Conservation (phyloP, 2,888 invertebrate genomes). For the Pimpla rufipes region DNA sequence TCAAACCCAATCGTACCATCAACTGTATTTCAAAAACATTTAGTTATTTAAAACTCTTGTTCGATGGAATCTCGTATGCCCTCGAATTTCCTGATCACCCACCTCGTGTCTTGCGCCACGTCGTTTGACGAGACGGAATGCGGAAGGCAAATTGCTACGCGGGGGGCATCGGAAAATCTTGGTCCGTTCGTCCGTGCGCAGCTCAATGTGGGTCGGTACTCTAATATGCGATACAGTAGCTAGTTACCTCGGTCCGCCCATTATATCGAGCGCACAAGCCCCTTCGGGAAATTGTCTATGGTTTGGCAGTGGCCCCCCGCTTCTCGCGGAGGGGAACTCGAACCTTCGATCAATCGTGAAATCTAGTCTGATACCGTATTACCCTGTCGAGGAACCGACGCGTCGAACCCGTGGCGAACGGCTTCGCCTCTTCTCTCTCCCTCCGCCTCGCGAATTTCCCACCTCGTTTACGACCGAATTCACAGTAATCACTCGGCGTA, state of each 20-base stretch:
- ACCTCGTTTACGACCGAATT: conserved; percentile 51
- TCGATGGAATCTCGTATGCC: too few relatives aligned
- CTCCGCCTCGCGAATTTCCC: conserved; percentile 12
- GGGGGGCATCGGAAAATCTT: conserved; percentile 21
- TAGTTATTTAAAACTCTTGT: too few relatives aligned
- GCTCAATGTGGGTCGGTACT: conserved; percentile 32
- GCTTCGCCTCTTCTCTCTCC: conserved; percentile 34
- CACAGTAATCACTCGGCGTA: conserved; percentile 17
- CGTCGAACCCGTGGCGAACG: conserved; percentile 52
- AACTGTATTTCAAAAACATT: too few relatives aligned
- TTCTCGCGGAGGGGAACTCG: conserved; percentile 67
- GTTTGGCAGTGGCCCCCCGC: conserved; percentile 48
- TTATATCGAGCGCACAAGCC: conserved; percentile 82
- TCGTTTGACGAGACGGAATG: not conserved
- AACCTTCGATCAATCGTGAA: conserved; percentile 84
- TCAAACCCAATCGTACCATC: too few relatives aligned
- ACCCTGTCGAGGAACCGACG: conserved; percentile 66
- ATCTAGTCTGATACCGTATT: conserved; percentile 82
- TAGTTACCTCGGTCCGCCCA: conserved; percentile 78
- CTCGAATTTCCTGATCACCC: too few relatives aligned
- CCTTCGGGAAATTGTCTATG: conserved; percentile 84
- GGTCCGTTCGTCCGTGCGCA: not conserved
- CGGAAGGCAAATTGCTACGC: conserved; percentile 10
- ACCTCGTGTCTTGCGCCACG: too few relatives aligned
- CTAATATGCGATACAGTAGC: conserved; percentile 79